Percentiles rank a stretch among this genome's conserved stretches.
Evolutionary conservation across 2,113 vertebrate genomes (phyloP).

Genomic region (Phaethornis superciliosus): DNA sequence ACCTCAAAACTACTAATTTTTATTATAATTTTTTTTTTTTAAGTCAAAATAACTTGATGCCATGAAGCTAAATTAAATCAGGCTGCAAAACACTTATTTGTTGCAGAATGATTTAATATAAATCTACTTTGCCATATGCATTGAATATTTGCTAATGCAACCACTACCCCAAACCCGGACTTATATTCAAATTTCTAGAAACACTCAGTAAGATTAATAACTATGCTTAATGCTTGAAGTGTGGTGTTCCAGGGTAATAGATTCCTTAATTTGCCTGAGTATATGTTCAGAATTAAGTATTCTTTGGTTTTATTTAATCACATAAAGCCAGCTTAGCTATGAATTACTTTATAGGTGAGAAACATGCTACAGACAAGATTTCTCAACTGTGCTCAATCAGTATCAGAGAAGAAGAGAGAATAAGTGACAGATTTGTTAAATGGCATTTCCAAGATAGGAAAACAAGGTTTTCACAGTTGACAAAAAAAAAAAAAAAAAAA

Average conservation of each 20-base stretch:
- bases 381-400: constrained; percentile 19
- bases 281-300: constrained; percentile 69
- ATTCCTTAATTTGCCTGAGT: constrained; percentile 65
- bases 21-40: constrained; percentile 65
- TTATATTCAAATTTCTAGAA: constrained; percentile 52
- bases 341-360: constrained; percentile 44
- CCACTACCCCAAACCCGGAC: constrained; percentile 60
- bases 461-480: constrained; percentile 63
- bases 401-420: constrained; percentile 53
- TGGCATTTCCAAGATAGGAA: constrained; percentile 17
- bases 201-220: constrained; percentile 66
- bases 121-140: constrained; percentile 17
- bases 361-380: constrained; percentile 55
- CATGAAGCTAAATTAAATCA: constrained; percentile 68
- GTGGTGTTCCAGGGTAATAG: constrained; percentile 61
- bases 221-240: constrained; percentile 75
- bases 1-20: constrained; percentile 33
- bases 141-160: constrained; percentile 47
- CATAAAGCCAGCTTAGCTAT: neutral
- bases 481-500: constrained; percentile 66
- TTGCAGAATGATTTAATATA: constrained; percentile 60
- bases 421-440: constrained; percentile 68
- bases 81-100: constrained; percentile 70
- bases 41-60: constrained; percentile 57
- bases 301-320: constrained; percentile 34